Evolutionary conservation across 2,113 vertebrate species (phyloP).

Genomic region (Odocoileus hemionus): DNA sequence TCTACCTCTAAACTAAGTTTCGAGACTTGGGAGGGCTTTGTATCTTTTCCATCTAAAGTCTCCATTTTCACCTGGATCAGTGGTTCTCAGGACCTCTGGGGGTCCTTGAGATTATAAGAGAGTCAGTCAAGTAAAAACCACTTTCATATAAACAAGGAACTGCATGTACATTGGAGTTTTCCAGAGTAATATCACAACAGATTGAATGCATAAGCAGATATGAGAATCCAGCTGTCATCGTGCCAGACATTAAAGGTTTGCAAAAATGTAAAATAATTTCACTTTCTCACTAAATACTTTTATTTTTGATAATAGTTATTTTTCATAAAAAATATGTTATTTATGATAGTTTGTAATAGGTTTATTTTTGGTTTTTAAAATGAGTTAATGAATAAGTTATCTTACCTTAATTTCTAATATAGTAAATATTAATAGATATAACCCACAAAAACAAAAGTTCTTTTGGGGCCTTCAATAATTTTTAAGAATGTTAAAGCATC

Average conservation of each 20-base stretch:
- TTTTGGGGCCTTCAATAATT: background rate
- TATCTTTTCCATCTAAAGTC: background rate
- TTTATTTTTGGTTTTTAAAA: background rate
- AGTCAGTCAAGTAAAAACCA: background rate
- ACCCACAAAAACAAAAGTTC: background rate
- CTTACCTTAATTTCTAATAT: background rate
- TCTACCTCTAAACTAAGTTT: background rate
- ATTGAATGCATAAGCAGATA: background rate
- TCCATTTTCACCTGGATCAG: background rate
- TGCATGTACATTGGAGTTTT: background rate
- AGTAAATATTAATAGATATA: background rate
- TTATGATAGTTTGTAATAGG: background rate
- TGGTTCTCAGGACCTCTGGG: background rate
- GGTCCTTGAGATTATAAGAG: background rate
- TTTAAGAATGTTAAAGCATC: background rate
- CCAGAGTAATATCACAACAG: background rate
- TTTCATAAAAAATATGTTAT: slow-evolving; percentile 20
- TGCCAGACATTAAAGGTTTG: background rate
- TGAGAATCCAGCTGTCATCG: slow-evolving; percentile 4
- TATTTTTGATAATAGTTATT: background rate
- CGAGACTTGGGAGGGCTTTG: background rate
- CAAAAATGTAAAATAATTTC: background rate
- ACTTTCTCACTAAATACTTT: slow-evolving; percentile 21
- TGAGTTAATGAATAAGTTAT: background rate
- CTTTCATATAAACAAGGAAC: background rate